A percentile compares a stretch with the other conserved stretches of the same genome.
phyloP scores from a whole-genome alignment of 92 coral and sea anemone species.

The Heteractis magnifica region DNA sequence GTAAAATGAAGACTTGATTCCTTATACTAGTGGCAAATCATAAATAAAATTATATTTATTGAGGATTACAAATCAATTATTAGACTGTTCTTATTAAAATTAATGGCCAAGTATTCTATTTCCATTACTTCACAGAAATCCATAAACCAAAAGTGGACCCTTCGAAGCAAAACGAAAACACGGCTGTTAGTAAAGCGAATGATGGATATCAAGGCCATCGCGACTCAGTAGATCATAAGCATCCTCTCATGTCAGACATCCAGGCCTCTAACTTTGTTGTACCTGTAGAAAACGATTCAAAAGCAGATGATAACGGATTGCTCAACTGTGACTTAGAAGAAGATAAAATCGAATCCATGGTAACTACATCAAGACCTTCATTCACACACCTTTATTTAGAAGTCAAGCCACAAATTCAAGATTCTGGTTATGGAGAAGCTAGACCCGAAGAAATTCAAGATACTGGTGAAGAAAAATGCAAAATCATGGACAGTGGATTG shows the following conservation, averaged over 20 bases:
- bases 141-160: not conserved
- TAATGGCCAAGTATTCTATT: not conserved
- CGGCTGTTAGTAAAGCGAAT: not conserved
- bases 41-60: not conserved
- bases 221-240: not conserved
- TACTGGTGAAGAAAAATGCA: not conserved
- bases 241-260: not conserved
- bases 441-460: not conserved
- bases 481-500: not conserved
- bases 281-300: not conserved
- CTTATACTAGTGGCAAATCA: too few species aligned
- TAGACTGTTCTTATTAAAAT: not conserved
- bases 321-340: not conserved
- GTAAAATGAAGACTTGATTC: too few species aligned
- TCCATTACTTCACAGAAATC: not conserved
- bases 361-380: too few species aligned
- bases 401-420: too few species aligned
- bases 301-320: not conserved
- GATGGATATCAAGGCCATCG: not conserved
- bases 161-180: not conserved
- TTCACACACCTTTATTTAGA: too few species aligned
- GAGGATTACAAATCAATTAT: not conserved
- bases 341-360: not conserved
- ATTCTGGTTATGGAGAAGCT: not conserved
- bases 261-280: not conserved